Base-by-base conservation (phyloP, 2,797 vertebrate species). In the Dipus sagitta region DNA sequence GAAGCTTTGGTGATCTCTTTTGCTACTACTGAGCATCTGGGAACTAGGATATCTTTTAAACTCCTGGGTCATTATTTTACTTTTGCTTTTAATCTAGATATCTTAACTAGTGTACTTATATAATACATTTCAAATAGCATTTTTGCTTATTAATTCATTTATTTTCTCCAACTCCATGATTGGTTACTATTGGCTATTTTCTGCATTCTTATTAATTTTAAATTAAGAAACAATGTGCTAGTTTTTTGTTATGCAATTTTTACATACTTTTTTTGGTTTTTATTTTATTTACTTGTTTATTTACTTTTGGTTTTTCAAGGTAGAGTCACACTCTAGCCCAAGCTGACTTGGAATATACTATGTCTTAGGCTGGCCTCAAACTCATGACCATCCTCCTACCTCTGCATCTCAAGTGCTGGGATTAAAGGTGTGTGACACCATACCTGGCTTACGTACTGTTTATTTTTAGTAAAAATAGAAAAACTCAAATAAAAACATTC, bases 381-480 rank as follows among this genome's bases (percentile, higher is more conserved):
- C 47, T 47, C 47, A 47, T 47, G 47, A 10, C 47, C 47, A 47
- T 10, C 47, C 47, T 47, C 47, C 47, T 47, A 47, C 47, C 47
- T 47, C 47, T 47, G 47, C 47, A 47, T 47, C 7, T 9, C 47
- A 47, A 47, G 47, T 8, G 47, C 47, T 47, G 47, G 47, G 47
- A 10, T 47, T 47, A 47, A 47, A 47, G 47, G 47, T 47, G 47
- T 47, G 47, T 47, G 47, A 47, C 47, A 47, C 47, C 47, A 47
- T 47, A 11, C 47, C 47, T 47, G 47, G 47, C 11, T 47, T 11
- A 47, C 24, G 28, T 83, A 86, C 67, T 52, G 58, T 47, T 68
- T 74, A 83, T 47, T 88, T 28, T 72, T 88, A 80, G 23, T 72
- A 86, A 75, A 71, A 81, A 52, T 91, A 26, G 21, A 79, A 92